phyloP scores from a whole-genome alignment of 2,888 invertebrate genomes.

The Spisula subtruncata region DNA sequence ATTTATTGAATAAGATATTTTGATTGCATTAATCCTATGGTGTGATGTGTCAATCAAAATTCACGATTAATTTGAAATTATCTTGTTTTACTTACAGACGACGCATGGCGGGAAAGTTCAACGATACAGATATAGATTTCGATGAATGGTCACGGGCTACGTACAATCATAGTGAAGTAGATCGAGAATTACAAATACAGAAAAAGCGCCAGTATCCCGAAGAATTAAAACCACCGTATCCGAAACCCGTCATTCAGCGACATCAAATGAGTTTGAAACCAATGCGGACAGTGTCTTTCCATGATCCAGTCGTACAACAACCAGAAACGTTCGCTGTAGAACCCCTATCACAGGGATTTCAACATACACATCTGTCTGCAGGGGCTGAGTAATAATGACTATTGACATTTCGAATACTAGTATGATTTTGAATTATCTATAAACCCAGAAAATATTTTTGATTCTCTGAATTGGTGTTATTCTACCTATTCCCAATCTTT shows the following conservation, averaged over 20 bases:
- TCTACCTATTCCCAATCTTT: background rate
- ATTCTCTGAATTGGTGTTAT: background rate
- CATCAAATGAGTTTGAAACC: conserved; percentile 36
- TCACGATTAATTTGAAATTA: background rate
- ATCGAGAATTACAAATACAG: conserved; percentile 81
- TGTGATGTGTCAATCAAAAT: background rate
- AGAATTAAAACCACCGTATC: conserved; percentile 79
- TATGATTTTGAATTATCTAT: background rate
- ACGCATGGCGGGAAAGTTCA: conserved; percentile 79
- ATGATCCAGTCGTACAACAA: conserved; percentile 53
- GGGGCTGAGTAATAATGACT: conserved; percentile 32
- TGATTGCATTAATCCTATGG: no score
- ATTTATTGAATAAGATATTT: no score
- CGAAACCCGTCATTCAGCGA: conserved; percentile 56
- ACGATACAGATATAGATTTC: conserved; percentile 78
- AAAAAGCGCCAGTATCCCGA: conserved; percentile 80
- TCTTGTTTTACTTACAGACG: conserved; percentile 68
- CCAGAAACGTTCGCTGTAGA: conserved; percentile 48
- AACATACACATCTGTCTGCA: conserved; percentile 32
- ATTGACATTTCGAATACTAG: background rate
- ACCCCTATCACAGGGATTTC: conserved; percentile 45
- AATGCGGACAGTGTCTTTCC: conserved; percentile 53
- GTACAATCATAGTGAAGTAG: conserved; percentile 72
- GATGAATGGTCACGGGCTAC: conserved; percentile 75
- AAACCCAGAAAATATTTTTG: background rate